phyloP scores from a whole-genome alignment of 2,797 vertebrate species.

The Gila robusta region DNA sequence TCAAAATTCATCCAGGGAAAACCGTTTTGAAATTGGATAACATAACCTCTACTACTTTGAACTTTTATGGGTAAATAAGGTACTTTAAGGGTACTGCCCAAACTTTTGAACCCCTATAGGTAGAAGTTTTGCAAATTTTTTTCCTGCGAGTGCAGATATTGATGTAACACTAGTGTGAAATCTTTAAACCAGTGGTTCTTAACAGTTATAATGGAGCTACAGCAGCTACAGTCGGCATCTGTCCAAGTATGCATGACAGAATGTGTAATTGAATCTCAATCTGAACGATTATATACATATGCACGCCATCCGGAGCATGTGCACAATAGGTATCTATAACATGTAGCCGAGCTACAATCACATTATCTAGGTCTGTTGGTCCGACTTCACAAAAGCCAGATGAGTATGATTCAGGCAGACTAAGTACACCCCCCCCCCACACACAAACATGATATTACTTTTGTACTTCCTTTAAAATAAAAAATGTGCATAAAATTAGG shows the following conservation, averaged over 20 bases:
- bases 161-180: neutral
- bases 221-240: neutral
- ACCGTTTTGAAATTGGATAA: neutral
- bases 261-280: neutral
- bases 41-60: neutral
- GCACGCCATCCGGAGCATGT: neutral
- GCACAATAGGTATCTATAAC: neutral
- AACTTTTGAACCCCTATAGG: neutral
- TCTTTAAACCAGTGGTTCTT: slow-evolving; percentile 19
- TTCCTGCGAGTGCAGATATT: neutral
- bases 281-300: neutral
- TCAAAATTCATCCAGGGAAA: neutral
- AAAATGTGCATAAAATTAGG: neutral
- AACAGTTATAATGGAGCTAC: neutral
- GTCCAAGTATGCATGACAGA: neutral
- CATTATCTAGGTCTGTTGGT: neutral
- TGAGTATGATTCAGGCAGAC: neutral
- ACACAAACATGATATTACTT: neutral
- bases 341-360: neutral
- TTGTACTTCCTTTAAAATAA: neutral
- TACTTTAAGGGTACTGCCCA: neutral
- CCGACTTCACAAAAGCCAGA: neutral
- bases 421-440: too few species aligned
- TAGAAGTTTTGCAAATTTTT: neutral
- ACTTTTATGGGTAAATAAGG: neutral